A percentile compares a stretch with the other conserved stretches of the same genome.
Evolutionary conservation across 2,797 vertebrate species (phyloP).

Genomic region (Hoplostethus atlanticus): DNA sequence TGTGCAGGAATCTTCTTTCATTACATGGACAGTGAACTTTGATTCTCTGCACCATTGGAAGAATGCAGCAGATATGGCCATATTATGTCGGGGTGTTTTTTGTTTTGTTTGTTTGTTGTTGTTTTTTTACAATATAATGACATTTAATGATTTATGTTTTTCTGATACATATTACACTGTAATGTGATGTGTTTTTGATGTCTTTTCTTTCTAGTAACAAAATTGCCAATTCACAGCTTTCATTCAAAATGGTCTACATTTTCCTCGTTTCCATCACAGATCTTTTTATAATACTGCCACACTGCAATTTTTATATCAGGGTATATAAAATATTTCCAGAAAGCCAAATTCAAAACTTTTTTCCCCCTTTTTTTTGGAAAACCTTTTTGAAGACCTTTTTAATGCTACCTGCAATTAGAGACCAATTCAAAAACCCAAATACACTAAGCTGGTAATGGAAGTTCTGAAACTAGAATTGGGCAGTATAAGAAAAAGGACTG

Average conservation of each 20-base stretch:
- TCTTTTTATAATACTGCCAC: not conserved
- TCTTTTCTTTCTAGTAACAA: not conserved
- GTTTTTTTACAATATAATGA: not conserved
- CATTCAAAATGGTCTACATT: not conserved
- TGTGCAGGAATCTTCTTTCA: not conserved
- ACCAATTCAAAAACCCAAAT: too few species aligned
- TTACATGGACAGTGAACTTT: not conserved
- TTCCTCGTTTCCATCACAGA: not conserved
- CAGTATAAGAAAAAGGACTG: not conserved
- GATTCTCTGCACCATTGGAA: not conserved
- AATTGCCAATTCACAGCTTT: not conserved
- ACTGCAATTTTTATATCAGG: not conserved
- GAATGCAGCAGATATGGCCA: not conserved
- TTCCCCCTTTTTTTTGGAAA: too few species aligned
- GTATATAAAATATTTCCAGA: too few species aligned
- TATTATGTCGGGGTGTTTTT: not conserved
- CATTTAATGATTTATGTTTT: not conserved
- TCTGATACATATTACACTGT: not conserved
- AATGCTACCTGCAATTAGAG: too few species aligned
- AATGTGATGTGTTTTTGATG: not conserved
- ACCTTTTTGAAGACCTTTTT: too few species aligned
- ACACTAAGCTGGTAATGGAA: too few species aligned
- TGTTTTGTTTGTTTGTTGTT: not conserved
- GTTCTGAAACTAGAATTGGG: not conserved
- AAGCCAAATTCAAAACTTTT: too few species aligned